Evolutionary conservation across 2,797 vertebrate species (phyloP), one percentile per base, ranked within the genome.

Genomic region (Mormyrops boulengeri): DNA sequence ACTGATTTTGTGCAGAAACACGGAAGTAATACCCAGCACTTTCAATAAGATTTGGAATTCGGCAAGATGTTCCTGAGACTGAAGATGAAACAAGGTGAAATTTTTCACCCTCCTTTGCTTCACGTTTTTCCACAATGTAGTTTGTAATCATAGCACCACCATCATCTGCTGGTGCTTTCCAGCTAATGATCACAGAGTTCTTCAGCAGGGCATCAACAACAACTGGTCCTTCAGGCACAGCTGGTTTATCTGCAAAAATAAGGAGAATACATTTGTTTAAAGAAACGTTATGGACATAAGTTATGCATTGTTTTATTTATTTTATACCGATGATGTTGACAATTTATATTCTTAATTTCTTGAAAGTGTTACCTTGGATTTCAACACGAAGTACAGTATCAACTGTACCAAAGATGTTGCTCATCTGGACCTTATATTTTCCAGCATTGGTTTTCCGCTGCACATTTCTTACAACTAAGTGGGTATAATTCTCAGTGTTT

Each of bases 11-110:
- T 91, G 98, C 98, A 87, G 97, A 99, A 91, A 99, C 98, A 91
- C 98, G 96, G 96, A 99, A 99, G 95, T 99, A 99, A 93, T 99
- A 99, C 62, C 97, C 98, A 57, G 97, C 96, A n/a, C 94, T 98
- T 95, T 99, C 98, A 17, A 91, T 97, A 88, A 99, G 95, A 92
- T 99, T 99, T 94, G 97, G 96, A 90, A 99, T 95, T 91, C 98
- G 97, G 87, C 98, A 99, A 66, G 95, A 97, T 90, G 96, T 99
- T 93, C 99, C 96, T 69, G 97, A 96, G 93, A 99, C 95, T 88
- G 97, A 96, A 82, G 98, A 99, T 91, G 98, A 99, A 90, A 99
- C 98, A 90, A 99, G 95, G 88, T 97, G 95, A 98, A 98, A 99
- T 94, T 97, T 95, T 91, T 97, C 96, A 55, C 97, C 98, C 95